Conservation (phyloP, 2,113 vertebrate species). For the Mastomys coucha region DNA sequence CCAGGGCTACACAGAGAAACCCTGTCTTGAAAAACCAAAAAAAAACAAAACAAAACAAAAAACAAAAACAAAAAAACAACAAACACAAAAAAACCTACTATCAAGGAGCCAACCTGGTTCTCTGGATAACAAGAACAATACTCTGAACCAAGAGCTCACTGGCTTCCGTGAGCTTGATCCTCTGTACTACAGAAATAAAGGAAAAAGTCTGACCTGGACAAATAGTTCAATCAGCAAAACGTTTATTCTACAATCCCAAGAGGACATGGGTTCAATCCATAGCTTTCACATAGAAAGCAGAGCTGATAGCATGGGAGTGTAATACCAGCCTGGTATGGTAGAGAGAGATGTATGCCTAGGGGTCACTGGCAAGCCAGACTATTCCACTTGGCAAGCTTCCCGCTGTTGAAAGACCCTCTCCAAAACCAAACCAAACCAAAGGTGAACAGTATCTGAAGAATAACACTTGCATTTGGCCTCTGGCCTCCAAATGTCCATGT, state of each 20-base stretch:
- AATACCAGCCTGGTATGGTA: not conserved
- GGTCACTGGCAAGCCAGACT: not conserved
- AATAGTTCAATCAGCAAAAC: not conserved
- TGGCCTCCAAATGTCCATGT: not conserved
- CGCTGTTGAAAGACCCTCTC: not conserved
- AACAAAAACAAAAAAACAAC: too few species aligned
- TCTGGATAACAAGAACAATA: not conserved
- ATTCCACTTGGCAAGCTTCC: not conserved
- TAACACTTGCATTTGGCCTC: not conserved
- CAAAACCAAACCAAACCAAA: not conserved
- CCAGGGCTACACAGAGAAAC: too few species aligned
- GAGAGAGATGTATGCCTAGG: not conserved
- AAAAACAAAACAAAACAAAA: too few species aligned
- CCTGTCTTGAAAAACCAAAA: too few species aligned
- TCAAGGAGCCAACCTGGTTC: not conserved
- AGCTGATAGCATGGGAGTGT: not conserved
- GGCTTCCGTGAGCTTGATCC: not conserved
- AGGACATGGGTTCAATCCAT: not conserved
- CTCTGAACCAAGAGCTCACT: not conserved
- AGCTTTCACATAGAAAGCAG: not conserved
- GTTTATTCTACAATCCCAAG: not conserved
- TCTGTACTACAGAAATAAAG: not conserved
- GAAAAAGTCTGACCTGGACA: too few species aligned
- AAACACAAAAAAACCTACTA: too few species aligned
- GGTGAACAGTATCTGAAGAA: not conserved